phyloP scores from a whole-genome alignment of 2,888 invertebrate genomes.

The Nycteola revayana region DNA sequence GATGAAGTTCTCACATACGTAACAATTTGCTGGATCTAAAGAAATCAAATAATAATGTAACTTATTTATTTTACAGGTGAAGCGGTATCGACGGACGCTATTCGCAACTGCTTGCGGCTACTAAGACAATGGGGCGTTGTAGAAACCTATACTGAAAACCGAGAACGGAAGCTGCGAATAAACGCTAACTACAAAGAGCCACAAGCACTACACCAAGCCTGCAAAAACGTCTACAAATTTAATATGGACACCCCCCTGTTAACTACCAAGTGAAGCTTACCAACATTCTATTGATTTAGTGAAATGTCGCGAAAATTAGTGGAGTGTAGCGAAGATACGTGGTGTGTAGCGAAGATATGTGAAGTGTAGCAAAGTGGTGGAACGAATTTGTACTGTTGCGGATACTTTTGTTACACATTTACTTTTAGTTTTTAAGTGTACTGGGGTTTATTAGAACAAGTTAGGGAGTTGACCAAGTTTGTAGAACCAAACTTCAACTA shows the following conservation, averaged over 20 bases:
- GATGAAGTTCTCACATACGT: too few species aligned
- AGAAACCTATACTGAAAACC: constrained; percentile 72
- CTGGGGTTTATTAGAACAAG: not conserved
- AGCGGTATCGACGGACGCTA: constrained; percentile 92
- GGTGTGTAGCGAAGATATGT: too few species aligned
- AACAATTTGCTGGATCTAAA: too few species aligned
- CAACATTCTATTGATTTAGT: too few species aligned
- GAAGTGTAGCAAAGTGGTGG: too few species aligned
- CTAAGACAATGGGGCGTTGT: constrained; percentile 91
- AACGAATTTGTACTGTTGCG: too few species aligned
- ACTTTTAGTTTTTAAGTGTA: not conserved
- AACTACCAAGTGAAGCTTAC: constrained; percentile 25
- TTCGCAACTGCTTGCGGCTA: constrained; percentile 91
- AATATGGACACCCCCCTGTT: constrained; percentile 57
- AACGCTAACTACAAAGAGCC: constrained; percentile 47
- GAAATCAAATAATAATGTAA: too few species aligned
- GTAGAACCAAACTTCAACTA: too few species aligned
- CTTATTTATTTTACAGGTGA: constrained; percentile 86
- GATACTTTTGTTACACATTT: not conserved
- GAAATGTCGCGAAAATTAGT: too few species aligned
- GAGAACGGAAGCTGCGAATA: constrained; percentile 49
- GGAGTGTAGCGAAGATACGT: too few species aligned
- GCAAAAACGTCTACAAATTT: constrained; percentile 56
- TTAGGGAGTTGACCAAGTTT: not conserved
- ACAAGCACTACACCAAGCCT: constrained; percentile 39